These are phyloP conservation scores for Melipona bicolor DNA, from an alignment of 2,888 invertebrate genomes.

Conservation along the genomic window DNA sequence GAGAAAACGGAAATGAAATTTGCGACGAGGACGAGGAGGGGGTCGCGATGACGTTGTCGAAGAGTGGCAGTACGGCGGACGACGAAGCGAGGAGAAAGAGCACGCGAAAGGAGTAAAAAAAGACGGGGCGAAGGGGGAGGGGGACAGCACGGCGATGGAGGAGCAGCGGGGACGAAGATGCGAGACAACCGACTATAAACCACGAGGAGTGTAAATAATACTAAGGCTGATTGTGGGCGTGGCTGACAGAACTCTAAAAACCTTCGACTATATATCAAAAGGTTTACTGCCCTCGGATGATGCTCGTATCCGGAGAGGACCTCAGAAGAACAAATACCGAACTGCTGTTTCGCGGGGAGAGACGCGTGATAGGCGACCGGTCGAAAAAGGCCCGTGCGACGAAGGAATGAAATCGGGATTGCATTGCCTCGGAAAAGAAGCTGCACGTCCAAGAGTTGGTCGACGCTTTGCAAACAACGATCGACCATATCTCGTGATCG, in stretches of 20 bases:
- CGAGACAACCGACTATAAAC: constrained; percentile 68
- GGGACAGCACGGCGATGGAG: constrained; percentile 31
- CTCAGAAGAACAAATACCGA: constrained; percentile 79
- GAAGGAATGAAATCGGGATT: constrained; percentile 23
- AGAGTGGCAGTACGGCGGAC: neutral
- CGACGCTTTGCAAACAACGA: constrained; percentile 68
- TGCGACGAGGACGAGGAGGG: constrained; percentile 6
- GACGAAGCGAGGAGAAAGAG: constrained; percentile 20
- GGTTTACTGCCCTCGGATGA: constrained; percentile 83
- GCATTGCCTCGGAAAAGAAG: constrained; percentile 47
- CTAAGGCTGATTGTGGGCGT: constrained; percentile 84
- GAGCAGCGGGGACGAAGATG: constrained; percentile 53
- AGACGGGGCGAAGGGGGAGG: neutral
- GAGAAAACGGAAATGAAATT: constrained; percentile 26
- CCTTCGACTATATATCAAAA: constrained; percentile 84
- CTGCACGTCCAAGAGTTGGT: constrained; percentile 18
- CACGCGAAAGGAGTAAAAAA: constrained; percentile 40
- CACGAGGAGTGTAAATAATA: constrained; percentile 83
- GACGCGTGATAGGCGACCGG: constrained; percentile 41
- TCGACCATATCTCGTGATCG: constrained; percentile 72
- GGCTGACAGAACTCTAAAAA: constrained; percentile 84
- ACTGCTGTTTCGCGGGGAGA: constrained; percentile 59
- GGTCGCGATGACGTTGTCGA: constrained; percentile 34
- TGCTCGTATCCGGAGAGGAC: constrained; percentile 73
- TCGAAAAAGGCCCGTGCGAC: constrained; percentile 26